phyloP scores from a whole-genome alignment of 2,888 invertebrate genomes.

The Acanthacorydalis orientalis region DNA sequence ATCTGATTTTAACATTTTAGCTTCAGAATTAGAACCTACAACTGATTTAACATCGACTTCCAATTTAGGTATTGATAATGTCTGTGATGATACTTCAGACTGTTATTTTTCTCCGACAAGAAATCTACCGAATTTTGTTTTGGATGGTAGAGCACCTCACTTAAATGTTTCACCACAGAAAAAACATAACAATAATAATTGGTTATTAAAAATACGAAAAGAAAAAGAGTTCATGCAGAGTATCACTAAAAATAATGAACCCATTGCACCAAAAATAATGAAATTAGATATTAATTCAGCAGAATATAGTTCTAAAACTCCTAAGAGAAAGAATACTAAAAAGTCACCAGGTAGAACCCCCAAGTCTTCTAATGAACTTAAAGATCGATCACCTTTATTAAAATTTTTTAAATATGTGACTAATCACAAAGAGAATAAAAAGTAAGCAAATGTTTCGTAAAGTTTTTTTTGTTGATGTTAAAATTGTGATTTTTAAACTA shows the following conservation, averaged over 20 bases:
- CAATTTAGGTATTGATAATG: not conserved
- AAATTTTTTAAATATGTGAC: constrained; percentile 19
- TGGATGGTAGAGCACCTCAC: constrained; percentile 64
- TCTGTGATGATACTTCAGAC: not conserved
- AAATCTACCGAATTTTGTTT: constrained; percentile 59
- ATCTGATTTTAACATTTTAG: constrained; percentile 13
- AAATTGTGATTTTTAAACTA: too few species aligned
- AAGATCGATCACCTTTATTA: constrained; percentile 14
- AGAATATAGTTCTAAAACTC: too few species aligned
- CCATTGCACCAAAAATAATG: constrained; percentile 17
- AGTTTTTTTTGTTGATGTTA: too few species aligned
- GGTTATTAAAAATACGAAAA: constrained; percentile 49
- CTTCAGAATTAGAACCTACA: constrained; percentile 17
- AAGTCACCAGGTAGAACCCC: constrained; percentile 6
- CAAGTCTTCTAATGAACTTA: too few species aligned
- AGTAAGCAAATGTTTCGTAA: too few species aligned
- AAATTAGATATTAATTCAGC: constrained; percentile 14
- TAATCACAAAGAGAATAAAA: too few species aligned
- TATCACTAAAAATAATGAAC: constrained; percentile 14
- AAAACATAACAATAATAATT: constrained; percentile 46
- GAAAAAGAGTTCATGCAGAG: constrained; percentile 26
- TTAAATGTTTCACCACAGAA: constrained; percentile 52
- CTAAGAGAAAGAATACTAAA: constrained; percentile 9
- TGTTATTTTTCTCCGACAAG: constrained; percentile 38
- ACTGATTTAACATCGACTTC: constrained; percentile 2